Conservation (phyloP, 2,888 invertebrate species). For the Rotaria macrura region DNA sequence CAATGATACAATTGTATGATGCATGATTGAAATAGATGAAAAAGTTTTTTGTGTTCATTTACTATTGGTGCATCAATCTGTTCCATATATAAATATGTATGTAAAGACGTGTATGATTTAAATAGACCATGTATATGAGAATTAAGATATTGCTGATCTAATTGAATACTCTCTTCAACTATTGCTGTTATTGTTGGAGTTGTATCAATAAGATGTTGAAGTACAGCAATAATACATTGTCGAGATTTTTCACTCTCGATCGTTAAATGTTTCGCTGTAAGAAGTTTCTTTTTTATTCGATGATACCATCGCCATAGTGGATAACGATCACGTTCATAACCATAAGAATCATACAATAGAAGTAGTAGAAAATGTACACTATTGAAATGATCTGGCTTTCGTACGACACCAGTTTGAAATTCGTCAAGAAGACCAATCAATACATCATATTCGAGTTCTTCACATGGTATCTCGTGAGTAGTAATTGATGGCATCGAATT, state of each 20-base stretch:
- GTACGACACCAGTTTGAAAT: not conserved
- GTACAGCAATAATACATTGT: not conserved
- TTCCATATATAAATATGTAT: constrained; percentile 14
- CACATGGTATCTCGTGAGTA: not conserved
- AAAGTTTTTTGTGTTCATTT: not conserved
- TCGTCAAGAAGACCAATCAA: not conserved
- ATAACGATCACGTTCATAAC: not conserved
- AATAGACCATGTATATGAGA: not conserved
- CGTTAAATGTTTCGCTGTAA: not conserved
- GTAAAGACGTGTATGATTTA: constrained; percentile 3
- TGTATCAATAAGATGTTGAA: not conserved
- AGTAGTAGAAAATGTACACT: not conserved
- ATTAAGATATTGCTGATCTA: not conserved
- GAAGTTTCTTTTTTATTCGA: constrained; percentile 9
- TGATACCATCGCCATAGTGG: constrained; percentile 12
- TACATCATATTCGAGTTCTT: not conserved
- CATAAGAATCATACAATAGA: not conserved
- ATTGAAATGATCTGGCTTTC: constrained; percentile 7
- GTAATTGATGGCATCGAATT: not conserved
- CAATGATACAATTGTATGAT: not conserved
- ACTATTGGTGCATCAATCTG: not conserved
- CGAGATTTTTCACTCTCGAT: not conserved
- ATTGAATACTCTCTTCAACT: not conserved
- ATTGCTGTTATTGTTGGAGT: not conserved
- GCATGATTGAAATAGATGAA: not conserved